These are phyloP conservation scores for Nyctibius bracteatus DNA, from an alignment of 2,113 vertebrate species.

Conservation along the genomic window DNA sequence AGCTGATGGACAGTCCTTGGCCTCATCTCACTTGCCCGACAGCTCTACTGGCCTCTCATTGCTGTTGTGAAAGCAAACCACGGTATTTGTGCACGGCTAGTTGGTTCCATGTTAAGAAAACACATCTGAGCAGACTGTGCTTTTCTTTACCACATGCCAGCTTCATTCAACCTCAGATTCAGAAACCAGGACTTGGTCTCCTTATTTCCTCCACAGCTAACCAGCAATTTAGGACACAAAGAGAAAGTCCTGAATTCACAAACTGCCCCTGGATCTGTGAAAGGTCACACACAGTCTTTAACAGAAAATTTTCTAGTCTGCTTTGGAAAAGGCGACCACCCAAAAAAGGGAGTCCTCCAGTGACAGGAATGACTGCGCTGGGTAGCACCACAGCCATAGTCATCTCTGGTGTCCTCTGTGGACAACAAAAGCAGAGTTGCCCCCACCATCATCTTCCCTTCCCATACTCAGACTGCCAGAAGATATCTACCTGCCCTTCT, in stretches of 20 bases:
- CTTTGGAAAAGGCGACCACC: neutral
- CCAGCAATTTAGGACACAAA: neutral
- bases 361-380: neutral
- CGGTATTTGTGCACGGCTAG: slow-evolving; percentile 32
- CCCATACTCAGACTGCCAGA: too few relatives aligned
- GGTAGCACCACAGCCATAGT: neutral
- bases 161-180: neutral
- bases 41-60: neutral
- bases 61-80: slow-evolving; percentile 40
- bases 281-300: neutral
- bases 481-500: too few relatives aligned
- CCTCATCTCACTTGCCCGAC: neutral
- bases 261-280: neutral
- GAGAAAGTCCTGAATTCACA: neutral
- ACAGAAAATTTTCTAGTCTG: accelerated
- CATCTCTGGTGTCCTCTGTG: neutral
- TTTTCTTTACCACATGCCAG: slow-evolving; percentile 19
- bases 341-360: neutral
- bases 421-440: neutral
- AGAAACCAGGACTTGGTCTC: neutral
- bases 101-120: slow-evolving; percentile 44
- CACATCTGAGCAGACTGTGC: neutral
- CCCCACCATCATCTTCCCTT: neutral
- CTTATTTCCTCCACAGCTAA: neutral
- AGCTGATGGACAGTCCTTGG: neutral